Conservation (phyloP, 1,140 invertebrate species). For the Trinorchestia longiramus region DNA sequence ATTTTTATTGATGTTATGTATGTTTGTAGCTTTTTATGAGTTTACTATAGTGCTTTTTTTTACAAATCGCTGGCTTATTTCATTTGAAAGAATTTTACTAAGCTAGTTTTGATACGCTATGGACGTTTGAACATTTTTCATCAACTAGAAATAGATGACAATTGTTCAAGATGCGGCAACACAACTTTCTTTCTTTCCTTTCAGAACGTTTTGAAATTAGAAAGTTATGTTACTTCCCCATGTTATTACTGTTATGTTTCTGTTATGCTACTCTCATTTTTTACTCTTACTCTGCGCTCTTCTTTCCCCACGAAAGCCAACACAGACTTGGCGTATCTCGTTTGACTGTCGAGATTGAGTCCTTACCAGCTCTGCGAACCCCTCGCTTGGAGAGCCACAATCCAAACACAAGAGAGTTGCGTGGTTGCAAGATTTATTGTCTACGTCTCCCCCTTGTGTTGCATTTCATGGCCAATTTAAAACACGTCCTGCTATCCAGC, state of each 20-base stretch:
- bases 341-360: not conserved
- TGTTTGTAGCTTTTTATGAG: too few relatives aligned
- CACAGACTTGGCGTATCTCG: not conserved
- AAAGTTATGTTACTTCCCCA: not conserved
- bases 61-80: too few relatives aligned
- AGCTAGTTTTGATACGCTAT: too few relatives aligned
- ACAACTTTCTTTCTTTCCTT: too few relatives aligned
- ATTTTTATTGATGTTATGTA: too few relatives aligned
- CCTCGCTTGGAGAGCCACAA: not conserved
- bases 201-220: too few relatives aligned
- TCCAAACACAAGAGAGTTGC: not conserved
- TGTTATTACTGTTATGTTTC: not conserved
- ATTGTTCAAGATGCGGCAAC: too few relatives aligned
- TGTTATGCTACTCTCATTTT: not conserved
- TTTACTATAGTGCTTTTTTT: too few relatives aligned
- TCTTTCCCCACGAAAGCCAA: not conserved
- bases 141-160: too few relatives aligned
- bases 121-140: too few relatives aligned
- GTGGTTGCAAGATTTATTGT: not conserved
- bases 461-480: slow-evolving; percentile 46
- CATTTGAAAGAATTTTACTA: too few relatives aligned
- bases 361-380: not conserved
- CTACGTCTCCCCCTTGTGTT: not conserved
- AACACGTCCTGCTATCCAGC: slow-evolving; percentile 1
- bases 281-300: not conserved